Evolutionary conservation across 2,113 vertebrate genomes (phyloP), one percentile per base, ranked within the genome.

Genomic region (Pantherophis guttatus): DNA sequence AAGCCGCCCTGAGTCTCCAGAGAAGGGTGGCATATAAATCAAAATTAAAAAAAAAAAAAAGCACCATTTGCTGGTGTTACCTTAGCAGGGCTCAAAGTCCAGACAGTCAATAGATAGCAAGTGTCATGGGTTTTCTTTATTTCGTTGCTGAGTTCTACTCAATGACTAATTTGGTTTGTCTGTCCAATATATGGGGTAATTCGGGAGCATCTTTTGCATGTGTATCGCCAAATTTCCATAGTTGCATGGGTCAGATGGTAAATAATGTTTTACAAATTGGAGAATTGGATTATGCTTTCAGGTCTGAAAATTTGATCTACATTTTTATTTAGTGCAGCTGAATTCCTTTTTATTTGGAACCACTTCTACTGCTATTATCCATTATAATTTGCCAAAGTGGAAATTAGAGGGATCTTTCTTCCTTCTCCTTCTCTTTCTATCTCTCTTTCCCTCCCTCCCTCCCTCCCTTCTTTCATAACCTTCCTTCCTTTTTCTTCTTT

Each of bases 301-400:
- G 44, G 57, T 39, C 65, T 92, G 52, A 17, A 86, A 59, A 21
- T 33, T 19, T 57, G 53, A n/a, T 1, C 13, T 10, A 15, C 87
- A 58, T 91, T 95, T 94, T 94, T 92, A 95, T 92, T 88, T 94
- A 91, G 90, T 95, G 95, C 96, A 96, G 96, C 95, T 96, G 75
- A 94, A 96, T 96, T 93, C 93, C 93, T 92, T 85, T 87, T 81
- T 10, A 89, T 96, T 95, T 93, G 90, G 94, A 96, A 95, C 95
- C 94, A 95, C 95, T 94, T 96, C 94, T 94, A 92, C 93, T 97
- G 93, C 93, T 94, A 89, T 91, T 86, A 91, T 86, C 52, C 89
- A 97, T 96, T 96, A 92, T 96, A 97, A 95, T 97, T 93, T 96
- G 96, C 96, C 95, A 96, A 95, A 91, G 95, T 91, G 91, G 33